Conservation (phyloP, 1,140 invertebrate species). For the Nilaparvata lugens region DNA sequence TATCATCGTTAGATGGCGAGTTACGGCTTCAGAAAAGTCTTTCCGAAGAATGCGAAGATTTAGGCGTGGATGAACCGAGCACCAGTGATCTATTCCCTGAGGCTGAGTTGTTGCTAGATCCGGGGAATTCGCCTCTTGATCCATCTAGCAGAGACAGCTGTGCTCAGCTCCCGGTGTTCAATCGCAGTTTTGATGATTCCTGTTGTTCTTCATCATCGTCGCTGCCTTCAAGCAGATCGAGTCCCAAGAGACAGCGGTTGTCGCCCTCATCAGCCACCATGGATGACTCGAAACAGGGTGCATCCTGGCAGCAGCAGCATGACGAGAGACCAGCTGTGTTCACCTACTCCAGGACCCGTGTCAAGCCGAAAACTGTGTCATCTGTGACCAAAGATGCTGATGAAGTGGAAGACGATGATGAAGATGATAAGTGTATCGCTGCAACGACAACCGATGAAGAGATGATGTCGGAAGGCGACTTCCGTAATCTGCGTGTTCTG, state of each 20-base stretch:
- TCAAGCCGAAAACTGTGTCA: background rate
- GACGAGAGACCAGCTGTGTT: too few species aligned
- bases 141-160: conserved; percentile 33
- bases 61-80: conserved; percentile 65
- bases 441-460: conserved; percentile 7
- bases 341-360: too few species aligned
- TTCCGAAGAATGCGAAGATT: conserved; percentile 65
- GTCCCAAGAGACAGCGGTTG: background rate
- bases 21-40: conserved; percentile 52
- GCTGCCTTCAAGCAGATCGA: conserved; percentile 18
- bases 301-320: too few species aligned
- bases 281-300: too few species aligned
- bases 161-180: conserved; percentile 12
- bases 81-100: conserved; percentile 68
- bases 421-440: background rate
- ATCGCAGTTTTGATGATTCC: conserved; percentile 10
- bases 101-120: conserved; percentile 56
- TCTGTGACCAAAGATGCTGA: background rate
- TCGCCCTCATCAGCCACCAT: too few species aligned
- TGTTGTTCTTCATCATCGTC: too few species aligned
- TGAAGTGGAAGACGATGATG: background rate
- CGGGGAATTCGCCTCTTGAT: too few species aligned
- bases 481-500: background rate
- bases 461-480: conserved; percentile 8
- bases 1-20: conserved; percentile 44